phyloP scores from a whole-genome alignment of 2,113 vertebrate species.

The Synodontis membranacea region DNA sequence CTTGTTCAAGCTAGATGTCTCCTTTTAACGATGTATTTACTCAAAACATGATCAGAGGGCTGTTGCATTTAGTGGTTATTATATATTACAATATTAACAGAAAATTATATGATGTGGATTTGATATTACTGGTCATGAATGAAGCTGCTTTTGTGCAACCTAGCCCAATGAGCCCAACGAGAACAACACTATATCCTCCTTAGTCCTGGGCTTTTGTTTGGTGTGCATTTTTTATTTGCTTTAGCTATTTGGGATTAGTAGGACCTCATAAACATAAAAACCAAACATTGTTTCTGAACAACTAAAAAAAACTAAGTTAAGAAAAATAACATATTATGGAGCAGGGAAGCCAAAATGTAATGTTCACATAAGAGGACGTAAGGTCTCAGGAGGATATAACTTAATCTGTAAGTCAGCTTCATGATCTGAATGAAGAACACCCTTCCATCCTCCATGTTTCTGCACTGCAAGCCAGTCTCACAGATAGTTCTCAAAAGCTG shows the following conservation, averaged over 20 bases:
- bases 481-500: conserved; percentile 11
- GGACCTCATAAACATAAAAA: too few species aligned
- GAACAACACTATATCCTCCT: neutral
- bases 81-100: too few species aligned
- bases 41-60: neutral
- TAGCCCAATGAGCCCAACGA: neutral
- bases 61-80: neutral
- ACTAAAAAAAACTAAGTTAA: too few species aligned
- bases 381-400: too few species aligned
- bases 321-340: too few species aligned
- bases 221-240: too few species aligned
- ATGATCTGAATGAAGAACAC: neutral
- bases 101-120: neutral
- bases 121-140: neutral
- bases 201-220: too few species aligned
- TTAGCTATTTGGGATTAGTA: too few species aligned
- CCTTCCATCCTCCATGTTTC: neutral
- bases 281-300: too few species aligned
- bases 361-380: too few species aligned
- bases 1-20: neutral
- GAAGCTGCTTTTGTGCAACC: neutral
- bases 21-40: neutral
- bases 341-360: too few species aligned
- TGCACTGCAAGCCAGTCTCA: neutral
- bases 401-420: neutral